Base-by-base conservation (phyloP, 2,888 invertebrate genomes). In the Aporophyla lueneburgensis region DNA sequence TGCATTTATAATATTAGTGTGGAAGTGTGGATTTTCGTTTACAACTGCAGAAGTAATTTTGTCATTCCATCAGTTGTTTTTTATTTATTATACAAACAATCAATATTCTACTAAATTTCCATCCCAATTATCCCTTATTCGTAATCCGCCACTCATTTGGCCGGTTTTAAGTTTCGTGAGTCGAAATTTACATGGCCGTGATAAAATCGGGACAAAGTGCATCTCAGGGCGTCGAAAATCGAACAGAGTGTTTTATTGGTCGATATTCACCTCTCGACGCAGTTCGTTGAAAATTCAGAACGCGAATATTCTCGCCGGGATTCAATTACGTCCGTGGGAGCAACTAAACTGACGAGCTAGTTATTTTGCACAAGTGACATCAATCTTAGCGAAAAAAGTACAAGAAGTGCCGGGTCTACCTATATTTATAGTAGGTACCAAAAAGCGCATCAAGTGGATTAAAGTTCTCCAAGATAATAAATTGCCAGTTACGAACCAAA, bases 371-470 rank as follows among this genome's bases (percentile, higher is more conserved):
- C 10, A 24, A 4, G 19, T 56, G 49, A 33, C 49, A 58, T 49
- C 2, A 16, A 40, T 59, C 33, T 33, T 33, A 33, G 19, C n/a
- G 9, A 62, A 63, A n/a, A 72, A 40, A 43, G n/a, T 16, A 70
- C 24, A 43, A 66, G 16, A 71, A 16, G 27, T 33, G 46, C 3
- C 21, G 27, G 14, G 6, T 46, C 53, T 46, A 59, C 59, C 6
- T 24, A 33, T 24, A 6, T 76, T 27, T 75, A 62, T 6, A 49
- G 27, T 51, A 43, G 19, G 19, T n/a, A n/a, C n/a, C n/a, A 58
- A 59, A 59, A 77, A 66, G 76, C 27, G 66, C 77, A 46, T 46
- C 59, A 46, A 59, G 59, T 66, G 27, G 6, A 76, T 76, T 76
- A 19, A 76, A 56, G 27, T 49, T 53, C 58, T 21, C 43, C 19